Evolutionary conservation across 2,797 vertebrate genomes (phyloP).

Genomic region (Okamejei kenojei): DNA sequence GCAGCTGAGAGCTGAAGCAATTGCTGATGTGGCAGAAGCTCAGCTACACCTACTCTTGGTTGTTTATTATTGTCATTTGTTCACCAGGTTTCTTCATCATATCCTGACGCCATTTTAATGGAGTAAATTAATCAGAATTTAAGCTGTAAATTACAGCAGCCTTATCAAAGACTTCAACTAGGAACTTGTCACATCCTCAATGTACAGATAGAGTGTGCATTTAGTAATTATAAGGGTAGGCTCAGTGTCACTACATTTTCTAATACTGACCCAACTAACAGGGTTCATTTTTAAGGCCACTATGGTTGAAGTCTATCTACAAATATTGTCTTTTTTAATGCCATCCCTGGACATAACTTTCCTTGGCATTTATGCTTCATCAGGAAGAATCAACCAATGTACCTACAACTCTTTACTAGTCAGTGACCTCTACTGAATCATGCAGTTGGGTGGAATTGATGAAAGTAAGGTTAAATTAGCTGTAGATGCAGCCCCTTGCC

Average conservation of each 20-base stretch:
- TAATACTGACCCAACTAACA: neutral
- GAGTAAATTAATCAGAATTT: slow-evolving; percentile 9
- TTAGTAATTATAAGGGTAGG: no score
- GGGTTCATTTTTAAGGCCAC: neutral
- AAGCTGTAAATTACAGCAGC: neutral
- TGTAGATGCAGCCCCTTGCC: neutral
- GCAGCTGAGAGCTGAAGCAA: slow-evolving; percentile 35
- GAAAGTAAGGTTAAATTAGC: neutral
- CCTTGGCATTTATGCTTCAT: neutral
- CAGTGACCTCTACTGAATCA: neutral
- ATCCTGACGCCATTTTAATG: neutral
- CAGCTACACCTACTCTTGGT: slow-evolving; percentile 29
- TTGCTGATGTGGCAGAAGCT: slow-evolving; percentile 31
- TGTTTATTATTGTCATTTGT: slow-evolving; percentile 23
- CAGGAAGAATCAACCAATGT: neutral
- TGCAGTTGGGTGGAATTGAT: neutral
- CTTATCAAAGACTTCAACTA: neutral
- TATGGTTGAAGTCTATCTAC: neutral
- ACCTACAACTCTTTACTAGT: neutral
- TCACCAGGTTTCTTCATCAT: slow-evolving; percentile 22
- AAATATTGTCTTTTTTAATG: neutral
- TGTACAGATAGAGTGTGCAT: neutral
- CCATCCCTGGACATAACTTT: neutral
- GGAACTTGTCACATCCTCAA: neutral
- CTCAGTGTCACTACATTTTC: neutral